These are phyloP conservation scores for Heloderma charlesbogerti DNA, from an alignment of 2,113 vertebrate species.

Conservation along the genomic window DNA sequence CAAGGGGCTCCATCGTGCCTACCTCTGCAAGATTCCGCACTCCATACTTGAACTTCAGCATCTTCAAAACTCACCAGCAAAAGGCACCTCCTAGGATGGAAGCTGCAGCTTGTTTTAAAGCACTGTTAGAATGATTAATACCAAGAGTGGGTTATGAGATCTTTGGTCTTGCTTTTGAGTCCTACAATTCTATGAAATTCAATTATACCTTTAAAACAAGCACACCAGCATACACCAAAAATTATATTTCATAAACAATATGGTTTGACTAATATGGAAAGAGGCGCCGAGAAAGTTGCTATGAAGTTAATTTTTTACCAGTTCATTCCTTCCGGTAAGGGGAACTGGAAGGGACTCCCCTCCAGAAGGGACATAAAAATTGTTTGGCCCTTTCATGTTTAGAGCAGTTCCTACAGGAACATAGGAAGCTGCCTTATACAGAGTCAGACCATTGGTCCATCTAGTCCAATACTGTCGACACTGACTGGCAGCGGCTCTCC, in stretches of 20 bases:
- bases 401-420: too few relatives aligned
- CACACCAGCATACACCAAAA: not conserved
- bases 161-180: not conserved
- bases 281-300: not conserved
- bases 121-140: not conserved
- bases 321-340: not conserved
- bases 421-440: too few relatives aligned
- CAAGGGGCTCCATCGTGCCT: conserved; percentile 80
- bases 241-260: not conserved
- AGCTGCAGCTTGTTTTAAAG: not conserved
- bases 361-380: not conserved
- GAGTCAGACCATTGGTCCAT: too few relatives aligned
- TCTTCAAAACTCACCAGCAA: conserved; percentile 56
- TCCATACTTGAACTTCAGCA: conserved; percentile 96
- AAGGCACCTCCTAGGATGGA: not conserved
- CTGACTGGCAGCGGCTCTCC: too few relatives aligned
- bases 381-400: not conserved
- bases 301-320: not conserved
- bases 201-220: not conserved
- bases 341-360: not conserved
- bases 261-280: not conserved
- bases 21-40: conserved; percentile 70
- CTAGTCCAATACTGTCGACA: too few relatives aligned
- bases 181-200: not conserved
- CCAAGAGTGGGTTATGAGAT: not conserved